Percentiles rank a stretch among this genome's conserved stretches.
These are phyloP conservation scores for Riparia riparia DNA, from an alignment of 2,113 vertebrate species.

Conservation along the genomic window DNA sequence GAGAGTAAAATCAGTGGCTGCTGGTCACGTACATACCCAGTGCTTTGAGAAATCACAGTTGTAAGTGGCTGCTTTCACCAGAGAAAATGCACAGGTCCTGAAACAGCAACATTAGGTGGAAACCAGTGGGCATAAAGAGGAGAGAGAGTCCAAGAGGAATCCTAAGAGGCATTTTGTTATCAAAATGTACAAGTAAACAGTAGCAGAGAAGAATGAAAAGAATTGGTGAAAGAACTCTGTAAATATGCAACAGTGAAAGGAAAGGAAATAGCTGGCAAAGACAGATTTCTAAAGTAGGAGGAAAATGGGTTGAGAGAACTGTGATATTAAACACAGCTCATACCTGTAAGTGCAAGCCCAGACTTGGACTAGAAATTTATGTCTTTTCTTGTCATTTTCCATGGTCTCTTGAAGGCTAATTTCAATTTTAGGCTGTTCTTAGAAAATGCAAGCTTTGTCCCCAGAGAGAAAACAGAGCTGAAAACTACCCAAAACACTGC, in stretches of 20 bases:
- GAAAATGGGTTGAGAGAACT: not conserved
- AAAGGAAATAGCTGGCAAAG: not conserved
- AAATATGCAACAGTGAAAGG: not conserved
- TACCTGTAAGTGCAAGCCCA: not conserved
- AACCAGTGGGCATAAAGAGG: not conserved
- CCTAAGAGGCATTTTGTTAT: not conserved
- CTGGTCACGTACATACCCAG: not conserved
- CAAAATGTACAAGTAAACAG: not conserved
- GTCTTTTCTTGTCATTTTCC: not conserved
- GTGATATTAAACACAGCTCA: not conserved
- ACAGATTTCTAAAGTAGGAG: not conserved
- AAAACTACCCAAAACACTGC: not conserved
- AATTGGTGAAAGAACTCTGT: not conserved
- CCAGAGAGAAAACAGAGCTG: conserved; percentile 8
- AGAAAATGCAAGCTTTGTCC: conserved; percentile 2
- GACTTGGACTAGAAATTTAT: not conserved
- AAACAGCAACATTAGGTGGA: not conserved
- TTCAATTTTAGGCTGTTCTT: not conserved
- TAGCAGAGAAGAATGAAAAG: conserved; percentile 4
- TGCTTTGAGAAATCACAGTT: not conserved
- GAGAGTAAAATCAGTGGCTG: not conserved
- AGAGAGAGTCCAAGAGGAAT: not conserved
- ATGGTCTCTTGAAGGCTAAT: not conserved
- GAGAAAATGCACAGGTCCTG: not conserved
- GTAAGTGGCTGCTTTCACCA: not conserved